A percentile compares a stretch with the other conserved stretches of the same genome.
Evolutionary conservation across 1,140 invertebrate genomes (phyloP).

Genomic region (Aphaenogaster floridana): DNA sequence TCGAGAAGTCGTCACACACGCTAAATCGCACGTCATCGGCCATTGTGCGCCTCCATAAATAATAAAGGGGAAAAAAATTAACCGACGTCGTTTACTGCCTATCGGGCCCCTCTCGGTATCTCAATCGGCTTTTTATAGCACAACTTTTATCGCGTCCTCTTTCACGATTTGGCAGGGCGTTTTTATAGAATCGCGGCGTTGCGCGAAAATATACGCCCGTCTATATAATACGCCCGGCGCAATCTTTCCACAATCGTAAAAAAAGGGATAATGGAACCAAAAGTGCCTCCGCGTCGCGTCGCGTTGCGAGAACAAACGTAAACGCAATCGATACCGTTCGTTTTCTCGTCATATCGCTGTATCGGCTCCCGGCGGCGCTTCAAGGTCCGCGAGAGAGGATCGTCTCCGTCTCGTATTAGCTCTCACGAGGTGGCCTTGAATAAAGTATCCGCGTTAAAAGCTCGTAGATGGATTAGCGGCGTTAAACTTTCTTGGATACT

Average conservation of each 20-base stretch:
- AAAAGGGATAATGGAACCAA: constrained; percentile 40
- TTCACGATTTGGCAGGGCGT: constrained; percentile 53
- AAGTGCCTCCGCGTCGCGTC: constrained; percentile 33
- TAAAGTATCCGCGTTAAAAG: constrained; percentile 65
- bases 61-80: constrained; percentile 56
- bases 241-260: constrained; percentile 52
- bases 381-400: constrained; percentile 44
- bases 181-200: constrained; percentile 31
- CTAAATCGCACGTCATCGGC: constrained; percentile 37
- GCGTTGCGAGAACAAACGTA: constrained; percentile 53
- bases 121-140: constrained; percentile 62
- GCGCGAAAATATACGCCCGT: constrained; percentile 52
- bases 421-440: constrained; percentile 64
- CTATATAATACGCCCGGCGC: constrained; percentile 35
- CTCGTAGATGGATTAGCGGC: constrained; percentile 51
- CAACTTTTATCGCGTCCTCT: constrained; percentile 53
- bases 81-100: constrained; percentile 54
- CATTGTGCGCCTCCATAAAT: constrained; percentile 37
- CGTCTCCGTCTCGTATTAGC: constrained; percentile 28
- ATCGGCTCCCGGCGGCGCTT: constrained; percentile 29
- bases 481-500: constrained; percentile 58
- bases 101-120: constrained; percentile 40
- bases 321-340: constrained; percentile 56
- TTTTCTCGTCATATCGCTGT: constrained; percentile 57
- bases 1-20: constrained; percentile 45